Conservation (phyloP, 2,113 vertebrate genomes). For the Myrmophylax atrothorax region DNA sequence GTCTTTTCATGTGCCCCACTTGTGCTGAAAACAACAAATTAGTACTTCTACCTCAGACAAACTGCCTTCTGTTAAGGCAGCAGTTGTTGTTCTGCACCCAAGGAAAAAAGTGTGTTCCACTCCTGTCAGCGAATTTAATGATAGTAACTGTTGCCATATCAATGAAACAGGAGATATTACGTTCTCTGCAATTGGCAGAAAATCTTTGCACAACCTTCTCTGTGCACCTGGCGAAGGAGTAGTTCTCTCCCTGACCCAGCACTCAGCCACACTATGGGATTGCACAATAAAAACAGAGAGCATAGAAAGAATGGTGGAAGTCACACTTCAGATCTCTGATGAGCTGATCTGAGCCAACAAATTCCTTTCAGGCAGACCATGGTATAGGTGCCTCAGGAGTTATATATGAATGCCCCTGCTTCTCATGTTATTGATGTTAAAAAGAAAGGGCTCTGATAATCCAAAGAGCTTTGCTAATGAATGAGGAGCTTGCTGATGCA, state of each 20-base stretch:
- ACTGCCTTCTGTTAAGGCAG: neutral
- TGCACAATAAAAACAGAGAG: neutral
- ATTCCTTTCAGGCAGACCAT: neutral
- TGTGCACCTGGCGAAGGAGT: neutral
- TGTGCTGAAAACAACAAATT: neutral
- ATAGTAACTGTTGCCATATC: neutral
- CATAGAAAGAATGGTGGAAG: neutral
- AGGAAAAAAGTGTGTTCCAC: neutral
- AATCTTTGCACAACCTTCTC: neutral
- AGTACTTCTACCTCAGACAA: neutral
- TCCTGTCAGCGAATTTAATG: neutral
- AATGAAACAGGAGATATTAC: neutral
- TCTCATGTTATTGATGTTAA: fast-evolving
- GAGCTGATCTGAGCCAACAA: neutral
- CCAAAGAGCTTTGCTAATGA: neutral
- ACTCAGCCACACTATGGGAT: too few species aligned
- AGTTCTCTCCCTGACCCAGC: neutral
- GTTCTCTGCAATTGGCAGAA: neutral
- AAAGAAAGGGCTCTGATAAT: neutral
- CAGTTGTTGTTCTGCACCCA: neutral
- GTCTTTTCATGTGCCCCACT: neutral
- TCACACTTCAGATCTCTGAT: neutral
- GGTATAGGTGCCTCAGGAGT: neutral
- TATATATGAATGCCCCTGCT: neutral
- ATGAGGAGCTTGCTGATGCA: neutral